A percentile compares a stretch with the other conserved stretches of the same genome.
Evolutionary conservation across 2,888 invertebrate genomes (phyloP).

Genomic region (Tenodera sinensis): DNA sequence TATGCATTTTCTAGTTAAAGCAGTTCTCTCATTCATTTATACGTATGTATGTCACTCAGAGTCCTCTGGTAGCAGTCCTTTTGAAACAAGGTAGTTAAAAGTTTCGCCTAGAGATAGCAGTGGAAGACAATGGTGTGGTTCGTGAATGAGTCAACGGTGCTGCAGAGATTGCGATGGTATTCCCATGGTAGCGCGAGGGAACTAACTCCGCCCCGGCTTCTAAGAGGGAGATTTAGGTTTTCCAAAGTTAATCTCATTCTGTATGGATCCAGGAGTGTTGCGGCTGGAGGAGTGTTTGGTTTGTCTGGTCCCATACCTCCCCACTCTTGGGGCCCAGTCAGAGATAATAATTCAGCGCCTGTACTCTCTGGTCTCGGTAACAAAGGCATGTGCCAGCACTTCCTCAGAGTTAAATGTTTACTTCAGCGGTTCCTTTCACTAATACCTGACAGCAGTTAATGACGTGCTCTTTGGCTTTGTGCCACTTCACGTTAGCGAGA

Average conservation of each 20-base stretch:
- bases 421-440: not conserved
- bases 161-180: not conserved
- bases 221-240: not conserved
- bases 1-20: no score
- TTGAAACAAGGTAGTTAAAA: no score
- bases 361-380: not conserved
- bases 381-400: not conserved
- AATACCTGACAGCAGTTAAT: not conserved
- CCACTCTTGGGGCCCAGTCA: not conserved
- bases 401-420: not conserved
- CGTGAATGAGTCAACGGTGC: not conserved
- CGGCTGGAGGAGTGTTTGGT: not conserved
- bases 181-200: not conserved
- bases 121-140: no score
- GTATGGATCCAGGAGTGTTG: not conserved
- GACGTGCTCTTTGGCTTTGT: not conserved
- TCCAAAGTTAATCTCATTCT: slow-evolving; percentile 12
- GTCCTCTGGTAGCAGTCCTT: no score
- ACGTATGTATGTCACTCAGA: no score
- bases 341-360: not conserved
- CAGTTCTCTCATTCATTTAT: no score
- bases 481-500: no score
- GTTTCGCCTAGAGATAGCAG: no score
- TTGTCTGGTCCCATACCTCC: not conserved
- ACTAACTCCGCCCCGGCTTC: not conserved